phyloP scores from a whole-genome alignment of 2,113 vertebrate genomes.

The Nycticryphes semicollaris region DNA sequence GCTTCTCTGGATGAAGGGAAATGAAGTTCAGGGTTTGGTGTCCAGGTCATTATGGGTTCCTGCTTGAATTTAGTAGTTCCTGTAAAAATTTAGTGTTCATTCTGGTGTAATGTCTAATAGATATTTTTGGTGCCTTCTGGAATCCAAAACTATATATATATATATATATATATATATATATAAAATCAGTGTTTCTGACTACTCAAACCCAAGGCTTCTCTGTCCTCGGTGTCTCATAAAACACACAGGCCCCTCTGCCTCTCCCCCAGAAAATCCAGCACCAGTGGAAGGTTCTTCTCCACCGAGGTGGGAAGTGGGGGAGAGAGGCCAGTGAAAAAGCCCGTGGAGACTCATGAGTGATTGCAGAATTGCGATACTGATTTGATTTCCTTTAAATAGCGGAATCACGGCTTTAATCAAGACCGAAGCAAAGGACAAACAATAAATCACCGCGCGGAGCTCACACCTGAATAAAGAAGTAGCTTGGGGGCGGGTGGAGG shows the following conservation, averaged over 20 bases:
- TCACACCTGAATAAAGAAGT: constrained; percentile 14
- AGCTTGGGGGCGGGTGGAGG: neutral
- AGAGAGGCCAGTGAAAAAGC: neutral
- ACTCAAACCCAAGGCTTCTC: neutral
- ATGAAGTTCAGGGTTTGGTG: neutral
- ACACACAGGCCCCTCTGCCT: neutral
- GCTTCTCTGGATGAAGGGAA: neutral
- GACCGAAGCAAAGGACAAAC: constrained; percentile 19
- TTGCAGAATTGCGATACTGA: neutral
- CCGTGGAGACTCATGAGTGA: constrained; percentile 14
- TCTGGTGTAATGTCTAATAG: no score
- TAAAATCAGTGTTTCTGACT: neutral
- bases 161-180: no score
- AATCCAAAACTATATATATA: neutral
- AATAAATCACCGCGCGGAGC: constrained; percentile 7
- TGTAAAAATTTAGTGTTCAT: neutral
- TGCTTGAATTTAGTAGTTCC: neutral
- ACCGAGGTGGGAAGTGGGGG: neutral
- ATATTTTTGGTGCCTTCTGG: neutral
- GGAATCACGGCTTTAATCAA: constrained; percentile 53
- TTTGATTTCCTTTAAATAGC: constrained; percentile 59
- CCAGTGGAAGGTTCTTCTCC: neutral
- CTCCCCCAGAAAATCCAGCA: neutral
- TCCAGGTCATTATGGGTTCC: neutral
- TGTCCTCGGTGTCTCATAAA: neutral